Evolutionary conservation across 2,113 vertebrate species (phyloP), one percentile per base, ranked within the genome.

Genomic region (Caloenas nicobarica): DNA sequence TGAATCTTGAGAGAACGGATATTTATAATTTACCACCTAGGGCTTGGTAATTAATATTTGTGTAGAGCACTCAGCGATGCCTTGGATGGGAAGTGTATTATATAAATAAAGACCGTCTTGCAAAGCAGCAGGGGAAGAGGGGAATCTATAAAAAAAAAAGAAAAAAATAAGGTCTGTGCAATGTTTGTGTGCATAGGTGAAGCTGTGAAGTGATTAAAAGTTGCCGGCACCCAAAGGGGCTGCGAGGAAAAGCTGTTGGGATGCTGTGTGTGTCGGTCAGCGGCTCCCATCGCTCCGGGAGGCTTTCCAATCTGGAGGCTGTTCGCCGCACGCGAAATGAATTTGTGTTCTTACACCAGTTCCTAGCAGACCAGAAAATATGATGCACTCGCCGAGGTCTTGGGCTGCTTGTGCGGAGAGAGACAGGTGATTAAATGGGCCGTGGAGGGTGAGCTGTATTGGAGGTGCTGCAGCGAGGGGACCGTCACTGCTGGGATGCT

Each of bases 1-100:
- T 87, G 87, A 90, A 81, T 96, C 91, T 78, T 79, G 13, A 95
- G 92, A 93, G 89, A 97, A 88, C n/a, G 87, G 88, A 70, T 97
- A 74, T 97, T 97, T 97, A 93, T 96, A 96, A 97, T 95, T 94
- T 82, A 87, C 64, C 91, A 93, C 93, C 92, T 34, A 96, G 87
- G 81, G 95, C 95, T 95, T 68, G 79, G 89, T 97, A 97, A 97
- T 97, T 96, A 96, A 97, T 97, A 96, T 95, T 97, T 97, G 95
- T 82, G 93, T 96, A 95, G 95, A 94, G 95, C 95, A 96, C 95
- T 97, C 86, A 84, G 91, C 57, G 0, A 91, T 71, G 95, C 29
- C 92, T 92, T 91, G 90, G 94, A 93, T 95, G 80, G 69, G 89
- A 87, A 93, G 89, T 50, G 73, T 95, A 53, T 94, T 89, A 82